Conservation (phyloP, 2,888 invertebrate species). For the Pedicia rivosa region DNA sequence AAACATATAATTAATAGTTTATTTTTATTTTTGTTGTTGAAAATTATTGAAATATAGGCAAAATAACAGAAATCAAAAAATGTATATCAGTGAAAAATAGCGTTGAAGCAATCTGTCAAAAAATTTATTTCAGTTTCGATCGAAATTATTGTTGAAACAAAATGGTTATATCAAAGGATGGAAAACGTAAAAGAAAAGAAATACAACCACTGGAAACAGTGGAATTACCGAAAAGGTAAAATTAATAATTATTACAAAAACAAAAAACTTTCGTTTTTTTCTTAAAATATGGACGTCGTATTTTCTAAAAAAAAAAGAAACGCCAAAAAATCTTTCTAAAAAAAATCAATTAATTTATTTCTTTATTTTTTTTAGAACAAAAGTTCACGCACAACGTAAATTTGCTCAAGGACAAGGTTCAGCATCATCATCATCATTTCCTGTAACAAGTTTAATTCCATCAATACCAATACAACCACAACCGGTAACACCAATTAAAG, state of each 20-base stretch:
- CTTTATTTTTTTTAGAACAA: conserved; percentile 36
- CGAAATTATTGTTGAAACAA: no score
- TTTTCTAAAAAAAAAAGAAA: background rate
- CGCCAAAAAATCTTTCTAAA: background rate
- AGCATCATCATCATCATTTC: conserved; percentile 20
- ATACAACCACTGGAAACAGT: conserved; percentile 28
- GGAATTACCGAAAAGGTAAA: conserved; percentile 30
- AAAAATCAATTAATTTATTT: background rate
- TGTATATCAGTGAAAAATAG: no score
- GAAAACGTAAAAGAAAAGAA: conserved; percentile 23
- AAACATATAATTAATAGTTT: no score
- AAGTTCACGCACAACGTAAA: conserved; percentile 74
- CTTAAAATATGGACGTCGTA: background rate
- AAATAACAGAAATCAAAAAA: no score
- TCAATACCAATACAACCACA: conserved; percentile 33
- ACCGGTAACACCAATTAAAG: conserved; percentile 17
- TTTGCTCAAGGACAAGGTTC: conserved; percentile 79
- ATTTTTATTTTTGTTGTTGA: no score
- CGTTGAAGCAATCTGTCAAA: no score
- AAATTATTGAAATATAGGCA: no score
- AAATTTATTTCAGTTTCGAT: no score
- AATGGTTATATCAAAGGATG: conserved; percentile 30
- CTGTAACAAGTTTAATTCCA: conserved; percentile 33
- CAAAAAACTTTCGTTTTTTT: background rate
- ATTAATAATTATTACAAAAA: background rate